Evolutionary conservation across 2,797 vertebrate species (phyloP).

Genomic region (Caiman crocodilus): DNA sequence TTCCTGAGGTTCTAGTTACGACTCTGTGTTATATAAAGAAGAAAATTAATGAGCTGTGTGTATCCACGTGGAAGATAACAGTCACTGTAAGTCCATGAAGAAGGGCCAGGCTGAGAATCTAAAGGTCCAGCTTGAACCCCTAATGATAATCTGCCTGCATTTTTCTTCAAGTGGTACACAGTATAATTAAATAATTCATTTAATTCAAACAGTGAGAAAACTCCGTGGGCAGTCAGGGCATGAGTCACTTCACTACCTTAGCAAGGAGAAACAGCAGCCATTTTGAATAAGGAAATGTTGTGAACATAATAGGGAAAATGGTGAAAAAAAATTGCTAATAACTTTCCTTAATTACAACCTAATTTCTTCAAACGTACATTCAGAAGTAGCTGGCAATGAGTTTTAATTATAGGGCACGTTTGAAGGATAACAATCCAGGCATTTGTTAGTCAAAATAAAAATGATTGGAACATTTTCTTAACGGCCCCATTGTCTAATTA

Average conservation of each 20-base stretch:
- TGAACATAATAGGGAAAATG: slow-evolving; percentile 6
- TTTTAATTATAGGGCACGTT: slow-evolving; percentile 61
- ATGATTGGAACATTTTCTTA: slow-evolving; percentile 50
- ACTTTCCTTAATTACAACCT: slow-evolving; percentile 65
- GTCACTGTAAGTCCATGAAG: background rate
- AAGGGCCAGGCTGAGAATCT: background rate
- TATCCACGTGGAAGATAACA: background rate
- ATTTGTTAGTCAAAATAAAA: slow-evolving; percentile 45
- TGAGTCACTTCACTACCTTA: background rate
- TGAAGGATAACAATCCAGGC: slow-evolving; percentile 48
- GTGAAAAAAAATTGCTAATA: slow-evolving; percentile 27
- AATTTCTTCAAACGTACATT: slow-evolving; percentile 55
- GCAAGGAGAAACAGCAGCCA: background rate
- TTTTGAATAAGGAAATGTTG: slow-evolving; percentile 11
- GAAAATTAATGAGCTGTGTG: background rate
- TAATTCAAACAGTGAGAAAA: background rate
- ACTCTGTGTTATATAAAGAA: background rate
- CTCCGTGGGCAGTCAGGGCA: background rate
- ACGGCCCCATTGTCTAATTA: background rate
- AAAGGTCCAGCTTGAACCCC: background rate
- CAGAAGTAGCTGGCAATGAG: slow-evolving; percentile 44
- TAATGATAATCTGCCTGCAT: background rate
- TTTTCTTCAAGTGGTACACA: background rate
- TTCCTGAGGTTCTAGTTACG: background rate
- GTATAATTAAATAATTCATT: background rate